Evolutionary conservation across 2,888 invertebrate genomes (phyloP).

Genomic region (Drosophila phalerata): DNA sequence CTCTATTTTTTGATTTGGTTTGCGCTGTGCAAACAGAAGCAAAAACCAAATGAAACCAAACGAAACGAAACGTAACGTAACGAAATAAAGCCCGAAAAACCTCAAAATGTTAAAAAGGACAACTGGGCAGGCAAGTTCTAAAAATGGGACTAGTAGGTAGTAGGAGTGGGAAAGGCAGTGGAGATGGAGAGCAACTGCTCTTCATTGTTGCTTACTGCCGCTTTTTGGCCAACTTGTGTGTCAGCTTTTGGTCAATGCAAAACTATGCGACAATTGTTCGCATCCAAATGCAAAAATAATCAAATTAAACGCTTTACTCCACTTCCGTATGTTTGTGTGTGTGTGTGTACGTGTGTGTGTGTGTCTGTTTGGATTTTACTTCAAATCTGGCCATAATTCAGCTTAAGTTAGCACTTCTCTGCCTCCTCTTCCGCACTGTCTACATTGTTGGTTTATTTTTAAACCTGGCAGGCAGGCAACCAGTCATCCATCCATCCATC

Average conservation of each 20-base stretch:
- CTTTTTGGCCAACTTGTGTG: conserved; percentile 56
- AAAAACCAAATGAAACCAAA: conserved; percentile 57
- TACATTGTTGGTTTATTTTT: conserved; percentile 41
- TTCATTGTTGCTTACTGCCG: conserved; percentile 30
- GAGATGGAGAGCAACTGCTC: not conserved
- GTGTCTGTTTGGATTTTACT: conserved; percentile 21
- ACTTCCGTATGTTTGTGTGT: not conserved
- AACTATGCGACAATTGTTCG: conserved; percentile 56
- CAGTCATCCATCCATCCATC: conserved; percentile 7
- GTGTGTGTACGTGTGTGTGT: conserved; percentile 10
- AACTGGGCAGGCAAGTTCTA: conserved; percentile 38
- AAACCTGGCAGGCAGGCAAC: conserved; percentile 28
- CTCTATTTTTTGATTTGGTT: conserved; percentile 57
- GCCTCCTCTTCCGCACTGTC: not conserved
- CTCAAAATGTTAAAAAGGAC: conserved; percentile 77
- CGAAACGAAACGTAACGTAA: conserved; percentile 74
- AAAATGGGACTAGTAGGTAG: not conserved
- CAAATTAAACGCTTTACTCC: conserved; percentile 66
- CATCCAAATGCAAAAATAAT: conserved; percentile 62
- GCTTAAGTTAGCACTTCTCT: conserved; percentile 34
- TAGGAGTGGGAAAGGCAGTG: not conserved
- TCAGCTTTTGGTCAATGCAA: conserved; percentile 49
- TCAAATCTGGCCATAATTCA: conserved; percentile 53
- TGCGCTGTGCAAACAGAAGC: conserved; percentile 68
- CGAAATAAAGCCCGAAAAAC: conserved; percentile 74